These are phyloP conservation scores for Prietella phreatophila DNA, from an alignment of 2,113 vertebrate genomes.

Conservation along the genomic window DNA sequence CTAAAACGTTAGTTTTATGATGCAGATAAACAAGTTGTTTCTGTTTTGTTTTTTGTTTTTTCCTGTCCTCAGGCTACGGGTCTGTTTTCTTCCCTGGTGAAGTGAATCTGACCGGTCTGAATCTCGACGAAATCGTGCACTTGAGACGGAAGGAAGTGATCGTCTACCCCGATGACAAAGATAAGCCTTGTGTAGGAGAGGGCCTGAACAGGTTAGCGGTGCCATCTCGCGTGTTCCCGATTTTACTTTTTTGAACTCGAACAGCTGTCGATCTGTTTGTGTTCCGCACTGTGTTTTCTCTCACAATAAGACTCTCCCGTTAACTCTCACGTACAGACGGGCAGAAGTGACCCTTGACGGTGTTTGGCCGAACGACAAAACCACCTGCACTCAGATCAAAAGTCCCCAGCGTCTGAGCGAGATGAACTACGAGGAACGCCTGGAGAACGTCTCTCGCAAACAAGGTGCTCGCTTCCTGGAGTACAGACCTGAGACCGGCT, in stretches of 20 bases:
- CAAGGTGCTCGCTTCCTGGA: conserved; percentile 95
- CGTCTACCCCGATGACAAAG: conserved; percentile 88
- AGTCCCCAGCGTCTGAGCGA: conserved; percentile 85
- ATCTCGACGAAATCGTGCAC: conserved; percentile 91
- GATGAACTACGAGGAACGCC: conserved; percentile 88
- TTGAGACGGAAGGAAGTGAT: conserved; percentile 95
- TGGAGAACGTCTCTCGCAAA: conserved; percentile 85
- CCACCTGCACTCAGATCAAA: conserved; percentile 83
- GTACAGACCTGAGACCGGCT: conserved; percentile 90
- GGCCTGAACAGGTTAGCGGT: conserved; percentile 84
- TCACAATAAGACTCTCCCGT: too few species aligned
- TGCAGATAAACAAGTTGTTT: neutral
- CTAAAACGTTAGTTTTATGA: neutral
- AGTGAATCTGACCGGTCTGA: conserved; percentile 83
- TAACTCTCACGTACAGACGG: conserved; percentile 51
- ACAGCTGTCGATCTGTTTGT: neutral
- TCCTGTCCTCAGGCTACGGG: conserved; percentile 86
- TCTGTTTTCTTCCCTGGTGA: conserved; percentile 90
- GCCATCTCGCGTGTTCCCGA: neutral
- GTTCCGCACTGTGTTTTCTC: too few species aligned
- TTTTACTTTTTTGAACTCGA: neutral
- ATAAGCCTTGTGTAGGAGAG: conserved; percentile 83
- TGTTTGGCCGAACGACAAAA: conserved; percentile 96
- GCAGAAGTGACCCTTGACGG: conserved; percentile 94
- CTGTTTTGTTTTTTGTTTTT: too few species aligned